phyloP scores from a whole-genome alignment of 2,888 invertebrate genomes.

The Noctua janthe region DNA sequence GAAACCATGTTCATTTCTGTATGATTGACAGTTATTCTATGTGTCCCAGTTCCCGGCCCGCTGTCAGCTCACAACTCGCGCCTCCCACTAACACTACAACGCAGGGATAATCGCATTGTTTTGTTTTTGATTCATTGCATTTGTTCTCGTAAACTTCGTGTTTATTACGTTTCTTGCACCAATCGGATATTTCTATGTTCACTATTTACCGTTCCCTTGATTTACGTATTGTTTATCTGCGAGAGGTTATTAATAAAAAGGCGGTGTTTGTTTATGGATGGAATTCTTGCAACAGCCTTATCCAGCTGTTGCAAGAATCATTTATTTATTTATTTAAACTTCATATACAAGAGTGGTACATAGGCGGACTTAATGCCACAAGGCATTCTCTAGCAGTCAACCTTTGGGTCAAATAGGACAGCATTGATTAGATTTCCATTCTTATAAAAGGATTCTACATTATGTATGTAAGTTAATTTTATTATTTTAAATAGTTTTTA shows the following conservation, averaged over 20 bases:
- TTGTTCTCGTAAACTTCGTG: slow-evolving; percentile 84
- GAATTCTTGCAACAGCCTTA: background rate
- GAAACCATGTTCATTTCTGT: background rate
- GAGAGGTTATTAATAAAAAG: slow-evolving; percentile 47
- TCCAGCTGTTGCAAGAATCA: background rate
- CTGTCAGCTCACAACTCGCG: slow-evolving; percentile 59
- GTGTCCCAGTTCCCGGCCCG: slow-evolving; percentile 30
- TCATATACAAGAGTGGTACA: too few species aligned
- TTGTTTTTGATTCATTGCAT: slow-evolving; percentile 90
- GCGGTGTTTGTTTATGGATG: slow-evolving; percentile 19
- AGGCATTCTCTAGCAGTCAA: too few species aligned
- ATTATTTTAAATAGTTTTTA: background rate
- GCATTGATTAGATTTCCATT: background rate
- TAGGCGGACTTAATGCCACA: too few species aligned
- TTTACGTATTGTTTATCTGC: slow-evolving; percentile 59
- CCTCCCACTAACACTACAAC: slow-evolving; percentile 74
- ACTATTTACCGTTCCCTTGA: slow-evolving; percentile 63
- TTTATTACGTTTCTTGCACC: slow-evolving; percentile 84
- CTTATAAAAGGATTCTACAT: background rate
- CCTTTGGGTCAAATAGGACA: too few species aligned
- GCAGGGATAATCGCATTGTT: slow-evolving; percentile 89
- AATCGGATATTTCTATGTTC: slow-evolving; percentile 81
- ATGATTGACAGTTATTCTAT: background rate
- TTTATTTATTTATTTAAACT: background rate
- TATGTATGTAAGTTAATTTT: background rate